Evolutionary conservation across 2,888 invertebrate genomes (phyloP).

Genomic region (Zeuzera pyrina): DNA sequence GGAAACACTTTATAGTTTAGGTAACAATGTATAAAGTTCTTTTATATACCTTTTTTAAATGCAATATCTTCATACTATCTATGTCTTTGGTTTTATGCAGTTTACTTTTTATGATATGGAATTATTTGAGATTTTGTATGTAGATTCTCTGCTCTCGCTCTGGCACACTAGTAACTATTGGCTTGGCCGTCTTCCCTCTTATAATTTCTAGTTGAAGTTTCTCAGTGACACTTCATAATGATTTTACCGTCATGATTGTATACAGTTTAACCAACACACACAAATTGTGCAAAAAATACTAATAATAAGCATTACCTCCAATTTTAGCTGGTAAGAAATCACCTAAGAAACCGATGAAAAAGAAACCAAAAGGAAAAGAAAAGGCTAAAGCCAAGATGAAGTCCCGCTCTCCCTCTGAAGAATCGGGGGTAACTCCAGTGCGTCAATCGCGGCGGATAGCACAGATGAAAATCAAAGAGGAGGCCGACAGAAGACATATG

Average conservation of each 20-base stretch:
- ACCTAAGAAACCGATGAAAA: conserved; percentile 42
- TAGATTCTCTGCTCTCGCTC: no score
- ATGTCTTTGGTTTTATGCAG: neutral
- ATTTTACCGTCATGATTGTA: no score
- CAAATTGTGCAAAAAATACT: no score
- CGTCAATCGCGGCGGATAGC: conserved; percentile 89
- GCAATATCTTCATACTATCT: neutral
- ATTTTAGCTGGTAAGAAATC: conserved; percentile 49
- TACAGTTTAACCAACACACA: no score
- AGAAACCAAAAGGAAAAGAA: conserved; percentile 20
- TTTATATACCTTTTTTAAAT: neutral
- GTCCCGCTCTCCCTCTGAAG: conserved; percentile 24
- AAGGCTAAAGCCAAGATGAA: conserved; percentile 22
- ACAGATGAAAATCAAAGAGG: conserved; percentile 89
- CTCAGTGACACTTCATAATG: no score
- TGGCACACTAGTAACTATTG: no score
- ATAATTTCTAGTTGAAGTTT: no score
- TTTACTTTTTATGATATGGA: neutral
- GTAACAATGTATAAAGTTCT: conserved; percentile 24
- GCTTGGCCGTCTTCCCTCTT: no score
- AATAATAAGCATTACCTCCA: no score
- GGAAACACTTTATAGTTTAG: conserved; percentile 59
- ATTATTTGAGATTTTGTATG: neutral
- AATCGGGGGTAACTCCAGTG: conserved; percentile 69
- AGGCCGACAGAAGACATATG: conserved; percentile 81